Evolutionary conservation across 2,113 vertebrate species (phyloP).

Genomic region (Lathamus discolor): DNA sequence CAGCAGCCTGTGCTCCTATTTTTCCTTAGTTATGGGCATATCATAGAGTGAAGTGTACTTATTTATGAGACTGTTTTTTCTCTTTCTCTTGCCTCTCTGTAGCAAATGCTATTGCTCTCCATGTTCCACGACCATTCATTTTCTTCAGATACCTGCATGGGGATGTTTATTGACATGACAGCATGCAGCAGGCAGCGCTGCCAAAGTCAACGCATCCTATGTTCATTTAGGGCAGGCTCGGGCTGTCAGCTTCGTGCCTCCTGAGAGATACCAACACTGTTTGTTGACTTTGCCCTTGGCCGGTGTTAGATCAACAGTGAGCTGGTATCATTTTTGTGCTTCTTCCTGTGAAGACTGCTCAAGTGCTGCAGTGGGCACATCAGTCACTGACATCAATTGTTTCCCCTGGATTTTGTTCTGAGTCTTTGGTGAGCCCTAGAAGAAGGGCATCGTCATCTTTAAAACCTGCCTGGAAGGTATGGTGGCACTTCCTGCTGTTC

Average conservation of each 20-base stretch:
- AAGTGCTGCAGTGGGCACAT: neutral
- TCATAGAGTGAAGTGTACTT: neutral
- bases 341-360: constrained; percentile 12
- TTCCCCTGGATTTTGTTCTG: constrained; percentile 9
- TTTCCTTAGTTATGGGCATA: neutral
- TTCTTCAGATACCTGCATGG: neutral
- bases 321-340: constrained; percentile 30
- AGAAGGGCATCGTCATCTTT: neutral
- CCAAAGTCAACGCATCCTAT: neutral
- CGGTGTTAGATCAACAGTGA: constrained; percentile 13
- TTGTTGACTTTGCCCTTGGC: constrained; percentile 46
- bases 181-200: neutral
- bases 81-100: neutral
- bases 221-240: neutral
- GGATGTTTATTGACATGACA: constrained; percentile 42
- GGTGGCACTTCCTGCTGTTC: neutral
- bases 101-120: neutral
- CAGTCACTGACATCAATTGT: neutral
- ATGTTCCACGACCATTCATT: fast-evolving
- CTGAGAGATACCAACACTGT: constrained; percentile 1
- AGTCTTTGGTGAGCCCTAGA: constrained; percentile 1
- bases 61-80: neutral
- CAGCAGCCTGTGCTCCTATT: neutral
- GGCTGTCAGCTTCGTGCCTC: neutral
- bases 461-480: neutral